Evolutionary conservation across 2,113 vertebrate genomes (phyloP), one percentile per base, ranked within the genome.

Genomic region (Lycaon pictus): DNA sequence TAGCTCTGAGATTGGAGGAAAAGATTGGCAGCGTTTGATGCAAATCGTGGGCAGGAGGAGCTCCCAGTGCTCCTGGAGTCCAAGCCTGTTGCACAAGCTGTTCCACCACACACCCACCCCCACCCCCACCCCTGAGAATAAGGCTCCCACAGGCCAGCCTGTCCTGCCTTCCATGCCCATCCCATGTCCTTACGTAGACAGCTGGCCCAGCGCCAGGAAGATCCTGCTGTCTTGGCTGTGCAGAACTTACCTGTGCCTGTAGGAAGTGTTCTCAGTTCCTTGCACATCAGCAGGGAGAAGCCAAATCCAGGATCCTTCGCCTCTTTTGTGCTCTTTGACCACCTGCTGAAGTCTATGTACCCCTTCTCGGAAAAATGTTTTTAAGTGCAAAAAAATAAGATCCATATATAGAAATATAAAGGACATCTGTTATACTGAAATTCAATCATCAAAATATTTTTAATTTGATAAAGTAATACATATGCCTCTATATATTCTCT

Each of bases 361-460:
- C 0, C 5, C 3, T 43, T 90, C 37, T 55, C 23, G 48, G 67
- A 74, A 77, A 12, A 88, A 48, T 88, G 43, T 55, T 92, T 95
- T 85, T 63, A 88, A 88, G 80, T 65, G 35, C 22, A 80, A 96
- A 90, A 58, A 62, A 37, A n/a, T 60, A 71, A 95, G 60, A 32
- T 51, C 48, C 13, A 16, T 51, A 12, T 8, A 43, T 71, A 90
- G 11, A 69, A 58, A 69, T 76, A 65, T 27, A 94, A 92, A 86
- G 48, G 48, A 55, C 2, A 89, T 0, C 22, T 35, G 20, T 72
- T 48, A 27, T 71, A 65, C 11, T 92, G 43, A 92, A 84, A 90
- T 87, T 77, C 22, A 95, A 15, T 83, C 87, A 79, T n/a, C 51
- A 90, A 76, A 74, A 65, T 65, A 77, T 79, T 90, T 92, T 76